Evolutionary conservation across 1,140 invertebrate species (phyloP).

Genomic region (Helicoverpa armigera): DNA sequence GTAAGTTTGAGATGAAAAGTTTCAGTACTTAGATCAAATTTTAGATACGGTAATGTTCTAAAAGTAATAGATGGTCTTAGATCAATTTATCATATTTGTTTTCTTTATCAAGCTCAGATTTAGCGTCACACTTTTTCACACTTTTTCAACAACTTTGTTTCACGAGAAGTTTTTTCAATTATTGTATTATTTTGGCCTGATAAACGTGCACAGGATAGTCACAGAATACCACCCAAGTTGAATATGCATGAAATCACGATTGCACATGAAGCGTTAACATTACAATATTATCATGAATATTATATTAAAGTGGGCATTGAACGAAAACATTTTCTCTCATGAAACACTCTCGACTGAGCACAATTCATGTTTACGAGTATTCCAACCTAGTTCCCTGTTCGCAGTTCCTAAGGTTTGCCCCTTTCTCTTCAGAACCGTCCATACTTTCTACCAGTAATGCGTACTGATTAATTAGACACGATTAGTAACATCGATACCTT

Average conservation of each 20-base stretch:
- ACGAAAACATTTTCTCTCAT: slow-evolving; percentile 41
- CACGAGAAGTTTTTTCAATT: background rate
- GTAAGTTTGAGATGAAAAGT: slow-evolving; percentile 44
- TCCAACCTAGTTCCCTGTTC: slow-evolving; percentile 73
- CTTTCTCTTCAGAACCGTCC: slow-evolving; percentile 75
- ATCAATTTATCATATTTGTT: slow-evolving; percentile 13
- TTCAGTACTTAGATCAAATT: slow-evolving; percentile 15
- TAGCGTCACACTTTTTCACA: background rate
- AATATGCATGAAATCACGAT: background rate
- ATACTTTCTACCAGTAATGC: slow-evolving; percentile 81
- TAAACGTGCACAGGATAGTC: background rate
- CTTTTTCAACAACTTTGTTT: background rate
- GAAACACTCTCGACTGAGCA: slow-evolving; percentile 63
- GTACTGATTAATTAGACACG: slow-evolving; percentile 84
- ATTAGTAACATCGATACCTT: slow-evolving; percentile 73
- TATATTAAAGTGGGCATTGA: slow-evolving; percentile 3
- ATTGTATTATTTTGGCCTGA: background rate
- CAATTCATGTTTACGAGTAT: slow-evolving; percentile 70
- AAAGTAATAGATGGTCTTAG: background rate
- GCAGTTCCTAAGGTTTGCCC: slow-evolving; percentile 72
- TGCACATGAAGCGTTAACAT: background rate
- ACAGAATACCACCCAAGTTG: slow-evolving; percentile 6
- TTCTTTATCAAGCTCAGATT: background rate
- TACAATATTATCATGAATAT: slow-evolving; percentile 5
- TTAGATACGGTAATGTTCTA: slow-evolving; percentile 1